Conservation (phyloP, 2,888 invertebrate genomes). For the Crepidodera aurea region DNA sequence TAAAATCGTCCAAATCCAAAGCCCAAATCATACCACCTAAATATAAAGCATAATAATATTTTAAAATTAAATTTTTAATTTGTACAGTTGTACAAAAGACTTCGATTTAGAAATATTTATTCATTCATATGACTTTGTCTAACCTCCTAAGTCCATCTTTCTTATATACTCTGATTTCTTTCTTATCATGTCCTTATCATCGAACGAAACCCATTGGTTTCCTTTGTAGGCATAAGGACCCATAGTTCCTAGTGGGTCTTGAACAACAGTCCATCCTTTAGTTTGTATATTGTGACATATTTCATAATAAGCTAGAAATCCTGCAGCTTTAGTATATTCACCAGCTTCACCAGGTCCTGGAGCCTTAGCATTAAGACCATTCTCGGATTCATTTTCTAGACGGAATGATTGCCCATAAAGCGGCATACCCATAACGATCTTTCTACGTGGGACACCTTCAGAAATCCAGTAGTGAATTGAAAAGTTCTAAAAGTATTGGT, state of each 20-base stretch:
- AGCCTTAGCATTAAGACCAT: conserved; percentile 79
- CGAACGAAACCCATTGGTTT: conserved; percentile 89
- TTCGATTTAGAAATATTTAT: no score
- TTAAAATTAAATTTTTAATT: no score
- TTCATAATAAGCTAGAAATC: conserved; percentile 90
- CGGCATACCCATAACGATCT: conserved; percentile 89
- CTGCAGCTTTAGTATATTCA: conserved; percentile 84
- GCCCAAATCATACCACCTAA: conserved; percentile 87
- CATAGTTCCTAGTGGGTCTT: conserved; percentile 79
- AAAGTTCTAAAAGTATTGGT: conserved; percentile 70
- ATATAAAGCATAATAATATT: neutral
- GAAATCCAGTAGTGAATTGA: conserved; percentile 90
- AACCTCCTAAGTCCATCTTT: conserved; percentile 80
- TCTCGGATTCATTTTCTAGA: conserved; percentile 66
- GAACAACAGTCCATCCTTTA: conserved; percentile 81
- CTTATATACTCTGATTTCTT: conserved; percentile 82
- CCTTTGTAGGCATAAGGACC: conserved; percentile 89
- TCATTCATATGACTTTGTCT: no score
- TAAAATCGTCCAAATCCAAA: conserved; percentile 87
- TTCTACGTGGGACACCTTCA: conserved; percentile 81
- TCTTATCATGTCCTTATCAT: conserved; percentile 81
- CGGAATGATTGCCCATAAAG: conserved; percentile 89
- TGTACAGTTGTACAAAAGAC: no score
- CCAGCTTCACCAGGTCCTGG: conserved; percentile 82
- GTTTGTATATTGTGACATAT: conserved; percentile 84